phyloP scores from a whole-genome alignment of 2,888 invertebrate genomes.

The Archaeoteleia sp. region DNA sequence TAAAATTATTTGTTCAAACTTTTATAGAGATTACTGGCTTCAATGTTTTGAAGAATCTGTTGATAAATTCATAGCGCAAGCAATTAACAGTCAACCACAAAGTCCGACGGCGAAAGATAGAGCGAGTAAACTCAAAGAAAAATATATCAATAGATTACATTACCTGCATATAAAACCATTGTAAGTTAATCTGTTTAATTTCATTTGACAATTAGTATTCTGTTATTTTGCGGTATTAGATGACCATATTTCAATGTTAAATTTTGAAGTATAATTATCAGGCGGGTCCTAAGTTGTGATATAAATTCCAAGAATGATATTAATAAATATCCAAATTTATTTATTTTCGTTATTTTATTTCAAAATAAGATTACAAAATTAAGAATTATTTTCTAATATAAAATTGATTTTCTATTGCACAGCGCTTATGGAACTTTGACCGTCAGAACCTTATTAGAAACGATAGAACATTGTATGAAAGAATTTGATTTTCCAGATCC shows the following conservation, averaged over 20 bases:
- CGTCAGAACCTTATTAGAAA: slow-evolving; percentile 91
- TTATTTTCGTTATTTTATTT: slow-evolving; percentile 1
- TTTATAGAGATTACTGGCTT: slow-evolving; percentile 87
- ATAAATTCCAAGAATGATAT: no score
- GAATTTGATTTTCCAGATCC: slow-evolving; percentile 95
- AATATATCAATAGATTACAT: slow-evolving; percentile 87
- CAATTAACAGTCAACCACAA: slow-evolving; percentile 85
- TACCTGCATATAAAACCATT: slow-evolving; percentile 86
- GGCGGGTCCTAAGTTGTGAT: no score
- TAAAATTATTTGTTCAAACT: slow-evolving; percentile 6
- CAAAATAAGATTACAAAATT: not conserved
- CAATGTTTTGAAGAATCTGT: slow-evolving; percentile 91
- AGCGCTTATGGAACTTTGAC: slow-evolving; percentile 89
- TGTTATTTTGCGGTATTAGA: no score
- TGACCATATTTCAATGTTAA: no score
- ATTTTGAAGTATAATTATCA: no score
- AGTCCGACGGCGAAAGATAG: slow-evolving; percentile 85
- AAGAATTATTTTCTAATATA: not conserved
- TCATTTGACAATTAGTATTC: no score
- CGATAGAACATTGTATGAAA: slow-evolving; percentile 92
- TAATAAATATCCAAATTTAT: slow-evolving; percentile 15
- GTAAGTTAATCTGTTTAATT: no score
- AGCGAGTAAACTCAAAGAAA: slow-evolving; percentile 87
- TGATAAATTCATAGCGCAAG: slow-evolving; percentile 89
- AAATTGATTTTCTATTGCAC: slow-evolving; percentile 45